Base-by-base conservation (phyloP, 1,140 invertebrate genomes). In the Rhyacophila brunnea region DNA sequence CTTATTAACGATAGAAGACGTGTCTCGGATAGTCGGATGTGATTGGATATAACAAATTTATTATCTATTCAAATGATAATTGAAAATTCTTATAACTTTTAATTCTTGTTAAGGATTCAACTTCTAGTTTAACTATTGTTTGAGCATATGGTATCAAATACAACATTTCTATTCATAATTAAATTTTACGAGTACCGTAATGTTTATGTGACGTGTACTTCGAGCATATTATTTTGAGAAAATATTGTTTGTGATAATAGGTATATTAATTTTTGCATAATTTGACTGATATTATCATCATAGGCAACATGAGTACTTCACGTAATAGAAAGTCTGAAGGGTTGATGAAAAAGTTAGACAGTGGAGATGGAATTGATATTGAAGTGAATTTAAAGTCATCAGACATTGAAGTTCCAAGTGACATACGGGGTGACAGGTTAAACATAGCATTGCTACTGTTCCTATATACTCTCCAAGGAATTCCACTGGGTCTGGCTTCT, bases 381-480 rank as follows among this genome's bases (percentile, higher is more conserved):
- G 23, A 28, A 28, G 23, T 28, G 9, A 28, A 28, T 28, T 9
- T 28, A 28, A 28, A 28, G 9, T 28, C 23, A 5, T 55, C 49
- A 17, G 44, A 57, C 7, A 60, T 62, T 23, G 62, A 63, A 2
- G 78, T 75, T 44, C 70, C 67, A 2, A 80, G 80, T 23, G 82
- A 87, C 68, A 78, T 88, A 60, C 80, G 83, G 65, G 89, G 88
- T 6, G 90, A 92, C 73, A 80, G 84, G 65, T 71, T 79, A 38
- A 92, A 91, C 70, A 93, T 99, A 67, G 80, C 86, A 2, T 81
- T 98, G 36, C 79, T 99, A 40, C 82, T 96, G 59, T 93, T 96
- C 71, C 80, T 99, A 1, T 99, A 99, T 70, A 81, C 96, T 35
- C 79, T 99, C 5, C 95, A 99, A 85, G 97, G 95, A 1, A 94